These are phyloP conservation scores for Ambastaia sidthimunki DNA, from an alignment of 2,797 vertebrate genomes.

Conservation along the genomic window DNA sequence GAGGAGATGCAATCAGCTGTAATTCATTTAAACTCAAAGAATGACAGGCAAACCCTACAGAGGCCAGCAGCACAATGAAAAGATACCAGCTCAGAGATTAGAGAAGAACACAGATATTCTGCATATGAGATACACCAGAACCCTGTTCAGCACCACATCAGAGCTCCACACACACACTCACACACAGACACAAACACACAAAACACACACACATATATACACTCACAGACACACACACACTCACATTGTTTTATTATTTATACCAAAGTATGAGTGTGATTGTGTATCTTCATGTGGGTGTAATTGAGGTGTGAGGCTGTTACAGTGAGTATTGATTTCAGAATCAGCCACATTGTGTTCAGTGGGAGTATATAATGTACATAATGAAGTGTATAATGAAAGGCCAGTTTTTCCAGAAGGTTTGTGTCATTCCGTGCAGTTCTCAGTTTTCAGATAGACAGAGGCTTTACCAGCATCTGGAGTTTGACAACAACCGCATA, in stretches of 20 bases:
- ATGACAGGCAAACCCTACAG: slow-evolving; percentile 25
- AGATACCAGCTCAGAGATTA: slow-evolving; percentile 54
- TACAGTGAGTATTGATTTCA: too few species aligned
- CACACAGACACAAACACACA: background rate
- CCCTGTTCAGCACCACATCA: background rate
- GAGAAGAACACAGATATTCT: slow-evolving; percentile 43
- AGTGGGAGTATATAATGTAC: too few species aligned
- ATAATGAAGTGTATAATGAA: too few species aligned
- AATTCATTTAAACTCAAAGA: slow-evolving; percentile 28
- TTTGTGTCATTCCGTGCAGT: too few species aligned
- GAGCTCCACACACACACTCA: background rate
- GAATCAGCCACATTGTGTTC: too few species aligned
- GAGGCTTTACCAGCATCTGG: too few species aligned
- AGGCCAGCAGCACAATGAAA: slow-evolving; percentile 52
- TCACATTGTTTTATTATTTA: background rate
- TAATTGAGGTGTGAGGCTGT: too few species aligned
- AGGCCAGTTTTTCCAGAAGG: too few species aligned
- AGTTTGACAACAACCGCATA: background rate
- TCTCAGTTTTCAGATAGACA: too few species aligned
- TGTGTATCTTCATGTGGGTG: background rate
- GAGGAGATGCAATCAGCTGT: slow-evolving; percentile 44
- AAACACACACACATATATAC: too few species aligned
- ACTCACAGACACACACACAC: background rate
- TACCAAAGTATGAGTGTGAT: background rate
- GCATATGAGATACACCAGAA: slow-evolving; percentile 45